Evolutionary conservation across 2,797 vertebrate species (phyloP).

Genomic region (Chaetophractus vellerosus): DNA sequence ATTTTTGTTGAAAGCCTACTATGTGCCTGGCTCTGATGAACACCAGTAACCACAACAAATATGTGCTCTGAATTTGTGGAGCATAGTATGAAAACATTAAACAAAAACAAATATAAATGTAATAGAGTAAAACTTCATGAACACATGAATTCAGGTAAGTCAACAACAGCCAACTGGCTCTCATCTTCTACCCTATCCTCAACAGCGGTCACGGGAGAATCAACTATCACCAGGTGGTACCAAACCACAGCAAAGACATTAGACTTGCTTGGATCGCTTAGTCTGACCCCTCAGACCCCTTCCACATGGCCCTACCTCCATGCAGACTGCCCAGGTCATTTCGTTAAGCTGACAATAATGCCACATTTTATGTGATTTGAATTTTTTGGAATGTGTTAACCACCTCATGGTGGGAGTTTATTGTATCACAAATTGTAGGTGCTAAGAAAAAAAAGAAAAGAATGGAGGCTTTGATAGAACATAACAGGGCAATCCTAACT

Average conservation of each 20-base stretch:
- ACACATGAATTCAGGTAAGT: neutral
- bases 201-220: neutral
- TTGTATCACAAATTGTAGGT: conserved; percentile 10
- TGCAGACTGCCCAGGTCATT: neutral
- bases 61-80: neutral
- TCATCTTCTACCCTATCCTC: neutral
- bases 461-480: neutral
- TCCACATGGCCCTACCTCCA: neutral
- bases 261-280: neutral
- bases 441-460: neutral
- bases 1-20: neutral
- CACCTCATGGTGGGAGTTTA: neutral
- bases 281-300: neutral
- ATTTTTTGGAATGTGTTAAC: conserved; percentile 21
- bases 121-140: neutral
- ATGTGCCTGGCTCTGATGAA: neutral
- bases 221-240: conserved; percentile 81
- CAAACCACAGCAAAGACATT: conserved; percentile 68
- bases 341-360: conserved; percentile 34
- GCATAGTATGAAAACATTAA: neutral
- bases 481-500: neutral
- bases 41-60: neutral
- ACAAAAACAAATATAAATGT: conserved; percentile 7
- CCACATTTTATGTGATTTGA: neutral
- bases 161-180: neutral